Evolutionary conservation across 2,888 invertebrate genomes (phyloP), one percentile per base, ranked within the genome.

Genomic region (Lissonota sp.): DNA sequence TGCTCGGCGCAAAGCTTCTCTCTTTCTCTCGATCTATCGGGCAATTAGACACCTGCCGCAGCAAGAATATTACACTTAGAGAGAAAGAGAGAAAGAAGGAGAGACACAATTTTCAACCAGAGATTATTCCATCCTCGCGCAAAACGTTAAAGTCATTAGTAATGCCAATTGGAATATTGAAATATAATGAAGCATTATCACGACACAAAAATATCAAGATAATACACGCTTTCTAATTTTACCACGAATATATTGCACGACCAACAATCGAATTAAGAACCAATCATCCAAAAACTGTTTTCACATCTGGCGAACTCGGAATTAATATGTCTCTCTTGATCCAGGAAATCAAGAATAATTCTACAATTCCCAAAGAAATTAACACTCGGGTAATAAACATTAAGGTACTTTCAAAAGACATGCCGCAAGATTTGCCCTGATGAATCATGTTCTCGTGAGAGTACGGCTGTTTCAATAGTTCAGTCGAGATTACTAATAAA

Each of bases 31-130:
- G 60, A 72, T 78, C 71, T 58, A 49, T 64, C 37, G 60, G 60
- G 53, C 72, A 78, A 78, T 72, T 78, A 72, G 66, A 72, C 78
- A 79, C 81, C 82, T 84, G 67, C 69, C 75, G 70, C 53, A 58
- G 63, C 12, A 37, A 7, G 46, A 16, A 57, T 51, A 66, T 49
- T 62, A 14, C 53, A 26, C 26, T 26, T 26, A 26, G 26, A 26
- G 26, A 26, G 26, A 53, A 5, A 42, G 26, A 37, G 40, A 1
- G 55, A 7, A 42, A 44, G 8, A 6, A 73, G 14, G 53, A 74
- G 77, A 70, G 39, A 16, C 62, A 64, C 42, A 69, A 70, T 74
- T 63, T 51, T 39, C 49, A 69, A 74, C 60, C 64, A 16, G 46
- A 37, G 26, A 64, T 70, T 64, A 55, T 44, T 62, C 14, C 57